Evolutionary conservation across 2,888 invertebrate species (phyloP), one percentile per base, ranked within the genome.

Genomic region (Tupiocoris notatus): DNA sequence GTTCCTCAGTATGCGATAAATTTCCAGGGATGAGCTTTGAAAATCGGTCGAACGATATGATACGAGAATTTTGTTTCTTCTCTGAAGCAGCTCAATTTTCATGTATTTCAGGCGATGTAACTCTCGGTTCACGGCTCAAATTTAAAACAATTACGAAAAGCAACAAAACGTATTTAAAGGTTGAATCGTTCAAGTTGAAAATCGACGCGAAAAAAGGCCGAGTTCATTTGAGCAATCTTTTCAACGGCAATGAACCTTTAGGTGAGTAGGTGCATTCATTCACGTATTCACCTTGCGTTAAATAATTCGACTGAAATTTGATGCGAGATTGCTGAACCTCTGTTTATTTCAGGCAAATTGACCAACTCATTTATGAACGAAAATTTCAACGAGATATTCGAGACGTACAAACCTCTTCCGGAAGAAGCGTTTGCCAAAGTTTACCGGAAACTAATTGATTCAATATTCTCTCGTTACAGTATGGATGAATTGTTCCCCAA

Each of bases 281-380:
- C n/a, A n/a, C n/a, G n/a, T n/a, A n/a, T n/a, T n/a, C n/a, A n/a
- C n/a, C n/a, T n/a, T n/a, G n/a, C n/a, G n/a, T n/a, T n/a, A n/a
- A 12, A 54, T 12, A 54, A 54, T 12, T 12, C 7, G 7, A 12
- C 12, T 54, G 7, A 54, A 54, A 54, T 12, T 54, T 54, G 54
- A 54, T 54, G 54, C 7, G 12, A 54, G 54, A 7, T 12, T 54
- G 9, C 54, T 54, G 7, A 54, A 54, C 54, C 54, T 12, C 6
- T 16, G 6, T 25, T 17, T 12, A 24, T 77, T 76, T n/a, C 68
- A 79, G 79, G 78, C 22, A 78, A 78, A 24, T 58, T 78, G 0
- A 77, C 79, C 1, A 79, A 79, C 64, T 64, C 64, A 18, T 78
- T 79, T 56, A 63, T 79, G 21, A 79, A 79, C 61, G 77, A 79